Percentiles rank a stretch among this genome's conserved stretches.
Conservation (phyloP, 2,797 vertebrate species). For the Eremophila alpestris region DNA sequence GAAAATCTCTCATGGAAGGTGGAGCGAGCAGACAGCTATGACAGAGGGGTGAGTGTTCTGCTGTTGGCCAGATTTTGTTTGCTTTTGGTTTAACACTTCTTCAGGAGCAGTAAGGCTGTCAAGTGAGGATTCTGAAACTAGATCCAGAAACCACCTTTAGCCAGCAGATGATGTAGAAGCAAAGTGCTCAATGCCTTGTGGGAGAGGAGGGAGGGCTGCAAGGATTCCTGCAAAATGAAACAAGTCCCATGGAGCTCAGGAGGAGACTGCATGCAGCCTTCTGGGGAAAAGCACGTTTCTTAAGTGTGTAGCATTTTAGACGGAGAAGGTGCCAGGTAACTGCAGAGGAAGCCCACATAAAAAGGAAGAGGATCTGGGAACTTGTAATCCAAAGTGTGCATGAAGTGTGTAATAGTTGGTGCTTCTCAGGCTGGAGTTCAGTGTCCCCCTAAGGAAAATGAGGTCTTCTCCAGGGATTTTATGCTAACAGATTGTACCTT, state of each 20-base stretch:
- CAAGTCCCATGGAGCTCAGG: neutral
- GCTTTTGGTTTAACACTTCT: neutral
- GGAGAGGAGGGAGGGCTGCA: neutral
- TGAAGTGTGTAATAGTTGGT: neutral
- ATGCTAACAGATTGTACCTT: conserved; percentile 19
- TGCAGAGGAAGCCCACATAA: neutral
- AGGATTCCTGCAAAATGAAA: neutral
- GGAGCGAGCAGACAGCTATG: conserved; percentile 95
- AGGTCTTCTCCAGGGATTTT: neutral
- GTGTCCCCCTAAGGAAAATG: neutral
- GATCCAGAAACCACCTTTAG: neutral
- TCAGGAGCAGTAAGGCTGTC: neutral
- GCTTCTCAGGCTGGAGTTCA: neutral
- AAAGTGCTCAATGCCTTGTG: neutral
- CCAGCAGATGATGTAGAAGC: neutral
- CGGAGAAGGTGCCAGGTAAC: neutral
- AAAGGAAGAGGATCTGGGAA: neutral
- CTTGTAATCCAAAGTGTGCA: neutral
- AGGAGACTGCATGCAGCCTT: neutral
- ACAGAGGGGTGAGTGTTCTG: conserved; percentile 86
- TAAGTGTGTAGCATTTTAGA: neutral
- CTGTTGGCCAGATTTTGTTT: neutral
- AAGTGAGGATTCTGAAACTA: neutral
- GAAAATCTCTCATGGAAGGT: conserved; percentile 99
- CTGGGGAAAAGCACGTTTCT: neutral